These are phyloP conservation scores for Cybosia mesomella DNA, from an alignment of 2,888 invertebrate species.

Conservation along the genomic window DNA sequence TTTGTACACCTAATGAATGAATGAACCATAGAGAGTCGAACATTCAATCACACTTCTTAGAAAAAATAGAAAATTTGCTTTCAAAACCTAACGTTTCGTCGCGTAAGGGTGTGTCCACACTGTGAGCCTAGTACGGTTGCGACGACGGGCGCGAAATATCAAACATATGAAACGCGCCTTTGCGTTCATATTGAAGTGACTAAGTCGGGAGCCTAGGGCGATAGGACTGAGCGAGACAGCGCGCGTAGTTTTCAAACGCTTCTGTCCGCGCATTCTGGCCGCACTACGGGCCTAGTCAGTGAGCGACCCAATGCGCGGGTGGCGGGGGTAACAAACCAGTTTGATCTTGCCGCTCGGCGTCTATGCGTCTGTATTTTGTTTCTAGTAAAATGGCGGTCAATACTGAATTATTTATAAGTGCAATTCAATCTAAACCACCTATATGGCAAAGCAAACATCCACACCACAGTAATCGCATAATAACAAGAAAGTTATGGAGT, in stretches of 20 bases:
- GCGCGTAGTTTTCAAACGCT: no score
- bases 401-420: slow-evolving; percentile 27
- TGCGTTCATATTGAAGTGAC: slow-evolving; percentile 28
- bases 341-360: slow-evolving; percentile 26
- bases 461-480: slow-evolving; percentile 35
- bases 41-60: no score
- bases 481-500: slow-evolving; percentile 41
- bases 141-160: slow-evolving; percentile 36
- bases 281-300: slow-evolving; percentile 32
- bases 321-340: slow-evolving; percentile 28
- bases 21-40: no score
- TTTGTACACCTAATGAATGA: no score
- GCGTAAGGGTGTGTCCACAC: slow-evolving; percentile 28
- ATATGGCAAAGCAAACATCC: slow-evolving; percentile 37
- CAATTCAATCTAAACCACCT: slow-evolving; percentile 15
- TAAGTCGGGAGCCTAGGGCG: slow-evolving; percentile 19
- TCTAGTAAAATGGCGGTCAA: slow-evolving; percentile 29
- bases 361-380: slow-evolving; percentile 22
- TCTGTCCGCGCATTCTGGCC: no score
- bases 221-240: no score
- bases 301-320: slow-evolving; percentile 16
- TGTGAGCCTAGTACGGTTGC: slow-evolving; percentile 26
- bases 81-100: no score
- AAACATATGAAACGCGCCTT: slow-evolving; percentile 35
- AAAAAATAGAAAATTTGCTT: no score